phyloP scores from a whole-genome alignment of 2,113 vertebrate species.

The Neomonachus schauinslandi region DNA sequence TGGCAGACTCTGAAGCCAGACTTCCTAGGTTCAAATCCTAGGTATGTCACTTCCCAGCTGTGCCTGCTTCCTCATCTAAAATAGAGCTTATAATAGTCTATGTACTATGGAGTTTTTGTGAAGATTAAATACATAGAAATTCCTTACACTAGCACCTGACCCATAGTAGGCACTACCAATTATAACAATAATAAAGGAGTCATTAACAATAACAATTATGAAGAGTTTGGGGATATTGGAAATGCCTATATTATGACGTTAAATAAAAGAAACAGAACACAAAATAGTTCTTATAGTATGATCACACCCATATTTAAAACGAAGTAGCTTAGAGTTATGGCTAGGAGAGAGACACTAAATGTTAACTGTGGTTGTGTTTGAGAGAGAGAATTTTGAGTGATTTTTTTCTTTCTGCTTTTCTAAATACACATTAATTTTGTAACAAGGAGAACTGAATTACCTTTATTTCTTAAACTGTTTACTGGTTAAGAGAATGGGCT shows the following conservation, averaged over 20 bases:
- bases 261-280: background rate
- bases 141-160: background rate
- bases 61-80: background rate
- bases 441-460: background rate
- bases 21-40: background rate
- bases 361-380: background rate
- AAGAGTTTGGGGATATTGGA: background rate
- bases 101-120: background rate
- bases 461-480: background rate
- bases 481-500: background rate
- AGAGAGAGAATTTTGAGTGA: background rate
- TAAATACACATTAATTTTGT: background rate
- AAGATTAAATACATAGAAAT: background rate
- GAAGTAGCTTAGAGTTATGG: background rate
- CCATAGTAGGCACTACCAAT: background rate
- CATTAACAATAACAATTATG: background rate
- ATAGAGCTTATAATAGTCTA: background rate
- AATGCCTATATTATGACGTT: background rate
- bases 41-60: background rate
- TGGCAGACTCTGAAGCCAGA: background rate
- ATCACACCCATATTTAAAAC: background rate
- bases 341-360: background rate
- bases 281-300: background rate
- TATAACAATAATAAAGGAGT: background rate
- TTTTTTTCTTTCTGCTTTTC: background rate